Conservation (phyloP, 37 sponge, comb jelly and placozoan genomes). For the Aphrocallistes beatrix region DNA sequence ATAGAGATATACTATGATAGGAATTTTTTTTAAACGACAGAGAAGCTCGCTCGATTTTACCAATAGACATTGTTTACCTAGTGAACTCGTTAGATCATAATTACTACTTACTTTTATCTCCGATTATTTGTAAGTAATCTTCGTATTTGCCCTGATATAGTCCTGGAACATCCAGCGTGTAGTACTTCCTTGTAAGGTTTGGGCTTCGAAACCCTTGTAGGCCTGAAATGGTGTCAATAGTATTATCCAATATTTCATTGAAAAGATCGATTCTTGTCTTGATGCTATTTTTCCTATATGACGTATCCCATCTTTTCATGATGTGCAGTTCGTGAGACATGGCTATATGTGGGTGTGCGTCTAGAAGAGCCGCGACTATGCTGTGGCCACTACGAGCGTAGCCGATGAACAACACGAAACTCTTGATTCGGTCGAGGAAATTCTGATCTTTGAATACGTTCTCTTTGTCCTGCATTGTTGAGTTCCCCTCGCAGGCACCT, state of each 20-base stretch:
- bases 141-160: background rate
- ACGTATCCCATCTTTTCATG: background rate
- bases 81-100: too few species aligned
- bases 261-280: background rate
- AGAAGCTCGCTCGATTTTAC: too few species aligned
- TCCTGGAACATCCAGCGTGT: background rate
- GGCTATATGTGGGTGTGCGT: slow-evolving; percentile 50
- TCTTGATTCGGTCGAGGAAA: background rate
- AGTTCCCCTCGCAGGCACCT: too few species aligned
- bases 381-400: slow-evolving; percentile 52
- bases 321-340: slow-evolving; percentile 35
- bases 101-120: background rate
- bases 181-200: background rate
- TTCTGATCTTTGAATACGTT: background rate
- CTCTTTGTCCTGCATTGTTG: too few species aligned
- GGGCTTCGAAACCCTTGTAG: background rate
- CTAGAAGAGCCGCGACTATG: slow-evolving; percentile 40
- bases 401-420: slow-evolving; percentile 45
- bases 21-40: too few species aligned
- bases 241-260: background rate
- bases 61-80: too few species aligned
- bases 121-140: background rate
- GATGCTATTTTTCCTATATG: background rate
- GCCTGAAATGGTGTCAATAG: background rate
- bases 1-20: too few species aligned